Evolutionary conservation across 2,888 invertebrate genomes (phyloP), one percentile per base, ranked within the genome.

Genomic region (Luffia ferchaultella): DNA sequence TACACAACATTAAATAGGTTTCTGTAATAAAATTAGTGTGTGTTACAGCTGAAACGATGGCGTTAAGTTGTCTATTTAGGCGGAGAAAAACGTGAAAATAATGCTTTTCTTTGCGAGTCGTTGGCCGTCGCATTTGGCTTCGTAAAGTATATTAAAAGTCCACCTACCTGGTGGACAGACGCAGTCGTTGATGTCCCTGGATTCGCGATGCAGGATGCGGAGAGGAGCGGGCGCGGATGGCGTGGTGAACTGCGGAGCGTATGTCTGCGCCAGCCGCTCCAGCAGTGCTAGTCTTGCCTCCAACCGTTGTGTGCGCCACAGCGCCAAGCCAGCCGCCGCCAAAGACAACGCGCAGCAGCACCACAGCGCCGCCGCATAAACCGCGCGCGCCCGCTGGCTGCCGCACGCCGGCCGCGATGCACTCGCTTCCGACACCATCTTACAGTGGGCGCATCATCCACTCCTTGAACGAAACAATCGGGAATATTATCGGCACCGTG

Each of bases 91-190:
- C n/a, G n/a, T n/a, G n/a, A n/a, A n/a, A n/a, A n/a, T n/a, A n/a
- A n/a, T n/a, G n/a, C n/a, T n/a, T n/a, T n/a, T n/a, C n/a, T n/a
- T n/a, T n/a, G n/a, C n/a, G n/a, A n/a, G n/a, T n/a, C n/a, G n/a
- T n/a, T n/a, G n/a, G n/a, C n/a, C n/a, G n/a, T n/a, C n/a, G n/a
- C n/a, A n/a, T n/a, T n/a, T n/a, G n/a, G n/a, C n/a, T n/a, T n/a
- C n/a, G n/a, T n/a, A n/a, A n/a, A n/a, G n/a, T n/a, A n/a, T n/a
- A n/a, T n/a, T n/a, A n/a, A n/a, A n/a, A n/a, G n/a, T n/a, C 30
- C 48, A 63, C 76, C 65, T 57, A 79, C 82, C 82, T 83, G 76
- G 63, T 55, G 82, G 82, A 68, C 82, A 83, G 18, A 70, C 63
- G 67, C 82, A 83, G 55, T 83, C 82, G 2, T n/a, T n/a, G n/a